These are phyloP conservation scores for Sialis fuliginosa DNA, from an alignment of 2,888 invertebrate genomes.

Conservation along the genomic window DNA sequence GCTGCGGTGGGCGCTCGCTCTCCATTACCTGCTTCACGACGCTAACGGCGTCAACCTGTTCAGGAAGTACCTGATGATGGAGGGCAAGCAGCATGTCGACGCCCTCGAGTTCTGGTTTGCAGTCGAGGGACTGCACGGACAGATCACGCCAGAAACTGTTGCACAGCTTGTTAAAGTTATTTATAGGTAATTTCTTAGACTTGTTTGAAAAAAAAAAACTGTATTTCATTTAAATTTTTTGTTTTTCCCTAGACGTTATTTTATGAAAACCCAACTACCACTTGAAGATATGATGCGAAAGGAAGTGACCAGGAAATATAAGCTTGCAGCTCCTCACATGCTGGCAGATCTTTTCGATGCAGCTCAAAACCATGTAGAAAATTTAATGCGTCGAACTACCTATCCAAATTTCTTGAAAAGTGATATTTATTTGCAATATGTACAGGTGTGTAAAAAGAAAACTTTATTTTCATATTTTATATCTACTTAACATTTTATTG, in stretches of 20 bases:
- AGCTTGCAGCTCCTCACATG: constrained; percentile 46
- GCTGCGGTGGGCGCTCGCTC: constrained; percentile 75
- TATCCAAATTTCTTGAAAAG: constrained; percentile 88
- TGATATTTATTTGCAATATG: constrained; percentile 76
- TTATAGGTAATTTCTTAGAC: constrained; percentile 40
- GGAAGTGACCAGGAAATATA: constrained; percentile 56
- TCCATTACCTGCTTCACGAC: constrained; percentile 73
- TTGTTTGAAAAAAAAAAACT: neutral
- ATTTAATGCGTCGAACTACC: constrained; percentile 67
- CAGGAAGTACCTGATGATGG: constrained; percentile 62
- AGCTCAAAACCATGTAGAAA: constrained; percentile 48
- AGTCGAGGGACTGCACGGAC: constrained; percentile 70
- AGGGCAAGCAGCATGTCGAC: constrained; percentile 61
- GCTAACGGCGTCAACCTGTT: constrained; percentile 79
- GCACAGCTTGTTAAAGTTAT: constrained; percentile 67
- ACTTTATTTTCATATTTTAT: neutral
- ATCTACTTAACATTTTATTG: neutral
- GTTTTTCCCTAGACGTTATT: constrained; percentile 33
- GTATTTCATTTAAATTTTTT: neutral
- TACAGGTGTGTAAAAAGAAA: constrained; percentile 43
- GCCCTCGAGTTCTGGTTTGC: constrained; percentile 88
- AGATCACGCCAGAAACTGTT: constrained; percentile 51
- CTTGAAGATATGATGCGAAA: constrained; percentile 67
- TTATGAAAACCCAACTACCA: constrained; percentile 64
- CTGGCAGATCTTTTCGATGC: constrained; percentile 64